A percentile compares a stretch with the other conserved stretches of the same genome.
phyloP scores from a whole-genome alignment of 2,888 invertebrate genomes.

The Notodonta ziczac region DNA sequence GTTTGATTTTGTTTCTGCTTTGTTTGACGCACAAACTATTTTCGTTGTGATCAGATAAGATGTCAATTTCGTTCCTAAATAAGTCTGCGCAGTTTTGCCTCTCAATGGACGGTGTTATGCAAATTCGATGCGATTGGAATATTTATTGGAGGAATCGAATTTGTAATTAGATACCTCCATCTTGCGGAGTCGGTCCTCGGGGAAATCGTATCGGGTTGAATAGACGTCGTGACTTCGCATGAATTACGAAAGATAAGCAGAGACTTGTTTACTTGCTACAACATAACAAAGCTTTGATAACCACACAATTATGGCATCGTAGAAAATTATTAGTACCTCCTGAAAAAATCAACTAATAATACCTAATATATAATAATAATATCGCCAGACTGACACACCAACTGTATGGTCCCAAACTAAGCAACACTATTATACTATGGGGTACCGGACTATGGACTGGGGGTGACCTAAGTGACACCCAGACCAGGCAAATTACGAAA shows the following conservation, averaged over 20 bases:
- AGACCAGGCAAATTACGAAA: too few relatives aligned
- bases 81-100: conserved; percentile 10
- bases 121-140: conserved; percentile 72
- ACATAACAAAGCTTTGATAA: conserved; percentile 24
- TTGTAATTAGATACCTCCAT: conserved; percentile 77
- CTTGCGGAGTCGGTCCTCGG: conserved; percentile 56
- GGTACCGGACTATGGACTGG: too few relatives aligned
- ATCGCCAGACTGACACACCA: too few relatives aligned
- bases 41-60: conserved; percentile 45
- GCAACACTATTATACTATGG: too few relatives aligned
- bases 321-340: background rate
- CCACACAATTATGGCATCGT: too few relatives aligned
- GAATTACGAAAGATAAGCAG: conserved; percentile 45
- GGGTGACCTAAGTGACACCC: too few relatives aligned
- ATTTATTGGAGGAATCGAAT: conserved; percentile 78
- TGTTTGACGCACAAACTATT: conserved; percentile 46
- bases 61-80: conserved; percentile 34
- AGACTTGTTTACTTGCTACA: conserved; percentile 33
- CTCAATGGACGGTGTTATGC: conserved; percentile 52
- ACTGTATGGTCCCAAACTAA: too few relatives aligned
- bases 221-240: conserved; percentile 66
- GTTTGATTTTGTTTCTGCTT: conserved; percentile 56
- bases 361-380: too few relatives aligned
- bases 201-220: conserved; percentile 69
- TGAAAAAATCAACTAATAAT: too few relatives aligned